Base-by-base conservation (phyloP, 2,113 vertebrate genomes). In the Elanus axillaris region DNA sequence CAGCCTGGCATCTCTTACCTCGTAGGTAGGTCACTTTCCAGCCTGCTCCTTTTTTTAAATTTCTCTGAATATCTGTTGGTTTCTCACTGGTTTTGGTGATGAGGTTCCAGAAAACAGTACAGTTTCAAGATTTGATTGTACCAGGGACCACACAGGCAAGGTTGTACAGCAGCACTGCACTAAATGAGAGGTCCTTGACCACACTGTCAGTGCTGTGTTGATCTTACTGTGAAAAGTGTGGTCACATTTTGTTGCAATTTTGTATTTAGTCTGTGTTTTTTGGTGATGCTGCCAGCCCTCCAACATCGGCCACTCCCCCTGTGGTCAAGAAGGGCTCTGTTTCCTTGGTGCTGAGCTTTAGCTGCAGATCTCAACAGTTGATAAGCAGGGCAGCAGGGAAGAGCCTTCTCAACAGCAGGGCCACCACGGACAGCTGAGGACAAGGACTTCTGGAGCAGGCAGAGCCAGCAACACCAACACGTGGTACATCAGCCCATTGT, bases 241-340 rank as follows among this genome's bases (percentile, higher is more conserved):
- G 29, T 45, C 13, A 3, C 22, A 1, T 68, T 78, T 47, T 59
- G 18, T 67, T 74, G n/a, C 59, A 26, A 36, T 42, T 76, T 59
- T n/a, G 1, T 36, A 29, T 68, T 66, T 43, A 5, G 1, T 31
- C 53, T 18, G 40, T 3, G 13, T 5, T 15, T 47, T 31, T 62
- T 76, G 56, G 45, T 1, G 4, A 2, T 42, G 59, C 13, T 76
- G 52, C 58, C 36, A 73, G n/a, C 13, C 10, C 20, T 55, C 52
- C 40, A 3, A 25, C n/a, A 7, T 9, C 1, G 6, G 26, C 31
- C 14, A 2, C 36, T 47, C 26, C 53, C 29, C 38, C 29, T 20
- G 3, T 0, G 5, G 78, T 40, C 1, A 4, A 47, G 66, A 73
- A 47, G 25, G 26, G 82, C 38, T 40, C 14, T 0, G 3, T 18